Evolutionary conservation across 1,140 invertebrate genomes (phyloP), one percentile per base, ranked within the genome.

Genomic region (Rhagoletis zephyria): DNA sequence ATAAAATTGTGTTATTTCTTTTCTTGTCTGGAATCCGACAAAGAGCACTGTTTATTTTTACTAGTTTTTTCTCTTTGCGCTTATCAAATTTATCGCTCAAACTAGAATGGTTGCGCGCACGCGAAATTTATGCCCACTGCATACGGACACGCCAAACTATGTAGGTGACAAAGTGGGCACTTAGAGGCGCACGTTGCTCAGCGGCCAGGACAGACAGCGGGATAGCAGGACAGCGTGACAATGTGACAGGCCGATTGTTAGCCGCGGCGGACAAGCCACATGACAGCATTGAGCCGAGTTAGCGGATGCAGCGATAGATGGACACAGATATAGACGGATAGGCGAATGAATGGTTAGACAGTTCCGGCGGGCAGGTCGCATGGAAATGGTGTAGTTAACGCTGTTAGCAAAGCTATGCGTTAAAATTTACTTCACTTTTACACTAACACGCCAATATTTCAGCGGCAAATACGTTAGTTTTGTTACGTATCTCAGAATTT

Each of bases 231-330:
- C 74, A 81, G 51, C 14, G 6, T 3, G 64, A 67, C 64, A 19
- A 10, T 81, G 74, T 81, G 74, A 56, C 74, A 81, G 48, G 74
- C 51, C 42, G 74, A 81, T 19, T 81, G 74, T n/a, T 10, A 51
- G 74, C 42, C 67, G 42, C 67, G 67, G 42, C 67, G 40, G 10
- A 74, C 81, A 85, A 85, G 85, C 51, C 61, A 64, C 61, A 61
- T 85, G 85, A 61, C 85, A 85, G 85, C 85, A 63, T 59, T 85
- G 19, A 64, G 60, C 85, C n/a, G 85, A 48, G 74, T 81, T 81
- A 81, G 67, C 67, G 42, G 48, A 56, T 5, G n/a, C 48, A 16
- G 48, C 74, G 51, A 19, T 59, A 81, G 74, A 81, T 81, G 48
- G 74, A 56, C 74, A 19, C 10, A 51, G 51, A 51, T n/a, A n/a